Percentiles rank a stretch among this genome's conserved stretches.
phyloP scores from a whole-genome alignment of 2,797 vertebrate genomes.

The Peromyscus aztecus region DNA sequence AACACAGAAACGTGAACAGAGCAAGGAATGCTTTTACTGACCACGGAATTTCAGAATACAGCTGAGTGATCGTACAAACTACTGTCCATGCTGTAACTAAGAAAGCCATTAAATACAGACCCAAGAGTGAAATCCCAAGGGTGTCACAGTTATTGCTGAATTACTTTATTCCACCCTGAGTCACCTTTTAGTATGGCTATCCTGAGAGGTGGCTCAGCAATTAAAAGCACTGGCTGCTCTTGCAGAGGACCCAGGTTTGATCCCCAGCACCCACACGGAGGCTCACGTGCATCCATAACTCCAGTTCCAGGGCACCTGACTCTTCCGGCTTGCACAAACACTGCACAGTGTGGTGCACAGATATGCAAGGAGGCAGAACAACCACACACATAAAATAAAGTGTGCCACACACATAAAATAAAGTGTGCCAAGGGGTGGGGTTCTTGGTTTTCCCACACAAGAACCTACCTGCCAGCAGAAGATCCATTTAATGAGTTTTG shows the following conservation, averaged over 20 bases:
- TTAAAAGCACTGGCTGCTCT: background rate
- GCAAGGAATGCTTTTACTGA: background rate
- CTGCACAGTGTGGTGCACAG: background rate
- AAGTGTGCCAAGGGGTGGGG: background rate
- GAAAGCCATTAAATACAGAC: slow-evolving; percentile 39
- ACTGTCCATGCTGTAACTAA: slow-evolving; percentile 31
- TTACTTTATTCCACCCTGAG: slow-evolving; percentile 62
- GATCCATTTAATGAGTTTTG: slow-evolving; percentile 95
- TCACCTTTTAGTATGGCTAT: slow-evolving; percentile 48
- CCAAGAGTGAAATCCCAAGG: slow-evolving; percentile 38
- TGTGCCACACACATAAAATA: background rate
- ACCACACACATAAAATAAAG: background rate
- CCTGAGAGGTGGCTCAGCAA: slow-evolving; percentile 24
- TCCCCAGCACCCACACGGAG: background rate
- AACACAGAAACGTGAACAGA: slow-evolving; percentile 34
- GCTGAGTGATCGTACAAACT: slow-evolving; percentile 18
- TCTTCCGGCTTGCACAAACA: too few relatives aligned
- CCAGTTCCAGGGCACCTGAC: background rate
- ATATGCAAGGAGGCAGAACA: background rate
- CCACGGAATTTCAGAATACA: slow-evolving; percentile 41
- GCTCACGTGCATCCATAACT: background rate
- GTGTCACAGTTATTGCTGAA: slow-evolving; percentile 12
- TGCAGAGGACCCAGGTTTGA: background rate
- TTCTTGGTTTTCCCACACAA: slow-evolving; percentile 58
- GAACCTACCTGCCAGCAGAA: slow-evolving; percentile 93